Evolutionary conservation across 1,140 invertebrate species (phyloP).

Genomic region (Chionoecetes opilio): DNA sequence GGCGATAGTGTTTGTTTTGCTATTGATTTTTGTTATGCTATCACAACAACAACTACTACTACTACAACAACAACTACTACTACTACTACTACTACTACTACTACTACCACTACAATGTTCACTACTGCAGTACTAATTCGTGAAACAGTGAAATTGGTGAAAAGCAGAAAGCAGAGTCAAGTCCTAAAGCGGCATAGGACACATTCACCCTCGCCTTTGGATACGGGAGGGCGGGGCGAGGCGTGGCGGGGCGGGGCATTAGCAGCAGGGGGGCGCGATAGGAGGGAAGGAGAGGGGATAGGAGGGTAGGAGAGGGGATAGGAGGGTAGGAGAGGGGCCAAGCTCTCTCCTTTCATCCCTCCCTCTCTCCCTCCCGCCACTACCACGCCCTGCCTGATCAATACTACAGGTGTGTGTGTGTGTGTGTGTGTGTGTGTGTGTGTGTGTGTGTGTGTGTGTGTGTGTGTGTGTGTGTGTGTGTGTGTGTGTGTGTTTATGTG

Average conservation of each 20-base stretch:
- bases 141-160: not conserved
- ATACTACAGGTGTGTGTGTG: not conserved
- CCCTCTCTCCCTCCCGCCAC: not conserved
- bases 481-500: not conserved
- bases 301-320: not conserved
- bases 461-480: not conserved
- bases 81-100: not conserved
- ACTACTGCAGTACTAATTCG: not conserved
- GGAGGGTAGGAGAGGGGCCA: not conserved
- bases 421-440: not conserved
- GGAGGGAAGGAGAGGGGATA: not conserved
- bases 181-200: too few species aligned
- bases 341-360: not conserved
- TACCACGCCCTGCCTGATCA: conserved; percentile 5
- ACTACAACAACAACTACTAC: not conserved
- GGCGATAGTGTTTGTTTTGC: not conserved
- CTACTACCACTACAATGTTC: not conserved
- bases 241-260: not conserved
- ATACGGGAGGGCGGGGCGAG: not conserved
- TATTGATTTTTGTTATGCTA: not conserved
- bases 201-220: not conserved
- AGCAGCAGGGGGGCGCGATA: not conserved
- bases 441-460: conserved; percentile 18
- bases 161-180: not conserved
- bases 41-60: not conserved